Evolutionary conservation across 2,113 vertebrate species (phyloP).

Genomic region (Tetraodon nigroviridis): DNA sequence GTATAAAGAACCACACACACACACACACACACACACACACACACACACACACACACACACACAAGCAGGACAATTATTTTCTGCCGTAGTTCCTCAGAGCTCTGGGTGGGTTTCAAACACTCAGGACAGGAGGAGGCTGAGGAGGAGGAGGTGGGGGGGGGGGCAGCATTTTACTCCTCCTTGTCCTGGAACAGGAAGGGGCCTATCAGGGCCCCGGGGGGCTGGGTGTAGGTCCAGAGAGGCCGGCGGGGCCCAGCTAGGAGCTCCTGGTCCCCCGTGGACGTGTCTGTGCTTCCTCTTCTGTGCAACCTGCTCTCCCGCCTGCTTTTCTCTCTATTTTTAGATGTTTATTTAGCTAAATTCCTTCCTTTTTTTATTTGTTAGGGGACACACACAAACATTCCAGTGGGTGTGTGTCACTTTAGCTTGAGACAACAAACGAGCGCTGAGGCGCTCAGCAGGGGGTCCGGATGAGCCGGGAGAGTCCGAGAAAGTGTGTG

Average conservation of each 20-base stretch:
- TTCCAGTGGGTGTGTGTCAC: background rate
- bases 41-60: constrained; percentile 1
- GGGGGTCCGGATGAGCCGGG: too few relatives aligned
- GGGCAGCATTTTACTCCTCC: constrained; percentile 17
- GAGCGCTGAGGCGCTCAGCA: too few relatives aligned
- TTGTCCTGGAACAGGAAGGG: constrained; percentile 57
- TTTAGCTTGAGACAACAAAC: too few relatives aligned
- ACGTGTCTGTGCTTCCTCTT: background rate
- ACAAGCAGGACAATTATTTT: constrained; percentile 18
- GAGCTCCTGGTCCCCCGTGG: background rate
- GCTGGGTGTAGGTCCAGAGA: constrained; percentile 51
- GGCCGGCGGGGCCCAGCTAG: constrained; percentile 33
- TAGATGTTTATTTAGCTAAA: constrained; percentile 31
- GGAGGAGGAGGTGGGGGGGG: background rate
- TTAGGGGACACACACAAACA: constrained; percentile 13
- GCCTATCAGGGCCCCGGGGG: constrained; percentile 53
- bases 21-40: constrained; percentile 6
- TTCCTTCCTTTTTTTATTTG: constrained; percentile 47
- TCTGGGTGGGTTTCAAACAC: constrained; percentile 44
- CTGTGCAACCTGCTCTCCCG: too few relatives aligned
- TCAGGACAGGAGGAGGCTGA: background rate
- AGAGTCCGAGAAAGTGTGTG: too few relatives aligned
- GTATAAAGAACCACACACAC: too few relatives aligned
- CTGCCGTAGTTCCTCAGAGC: constrained; percentile 33
- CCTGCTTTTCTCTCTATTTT: constrained; percentile 2